Evolutionary conservation across 2,888 invertebrate species (phyloP).

Genomic region (Azorinus chamasolen): DNA sequence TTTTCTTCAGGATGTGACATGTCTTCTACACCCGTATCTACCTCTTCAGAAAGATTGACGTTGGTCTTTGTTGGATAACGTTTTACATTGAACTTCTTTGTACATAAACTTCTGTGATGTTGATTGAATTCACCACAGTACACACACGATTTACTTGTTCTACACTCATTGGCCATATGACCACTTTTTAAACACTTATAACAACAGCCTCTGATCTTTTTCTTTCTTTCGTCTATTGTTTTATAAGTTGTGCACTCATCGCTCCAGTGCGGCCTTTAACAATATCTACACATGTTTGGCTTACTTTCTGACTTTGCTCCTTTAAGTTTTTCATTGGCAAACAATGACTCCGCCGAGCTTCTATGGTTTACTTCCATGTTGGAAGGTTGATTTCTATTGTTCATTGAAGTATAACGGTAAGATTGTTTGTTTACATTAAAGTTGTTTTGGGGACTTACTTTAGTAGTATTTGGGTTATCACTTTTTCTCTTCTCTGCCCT

Average conservation of each 20-base stretch:
- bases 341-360: conserved; percentile 10
- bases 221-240: conserved; percentile 23
- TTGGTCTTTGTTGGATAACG: background rate
- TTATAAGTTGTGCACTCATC: conserved; percentile 31
- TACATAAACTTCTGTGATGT: conserved; percentile 28
- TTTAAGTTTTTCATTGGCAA: background rate
- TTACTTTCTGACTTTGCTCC: background rate
- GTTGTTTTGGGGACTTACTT: no score
- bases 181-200: conserved; percentile 21
- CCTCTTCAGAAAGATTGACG: no score
- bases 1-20: conserved; percentile 1
- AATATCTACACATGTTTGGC: conserved; percentile 23
- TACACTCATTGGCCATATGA: conserved; percentile 18
- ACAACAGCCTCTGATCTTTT: conserved; percentile 21
- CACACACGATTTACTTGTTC: conserved; percentile 14
- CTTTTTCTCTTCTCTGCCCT: no score
- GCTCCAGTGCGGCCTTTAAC: conserved; percentile 25
- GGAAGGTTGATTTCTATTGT: no score
- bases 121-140: conserved; percentile 26
- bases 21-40: conserved; percentile 2
- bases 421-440: no score
- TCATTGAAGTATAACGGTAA: no score
- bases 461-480: no score
- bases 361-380: no score
- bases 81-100: background rate